phyloP scores from a whole-genome alignment of 2,888 invertebrate species.

The Hyalella azteca region DNA sequence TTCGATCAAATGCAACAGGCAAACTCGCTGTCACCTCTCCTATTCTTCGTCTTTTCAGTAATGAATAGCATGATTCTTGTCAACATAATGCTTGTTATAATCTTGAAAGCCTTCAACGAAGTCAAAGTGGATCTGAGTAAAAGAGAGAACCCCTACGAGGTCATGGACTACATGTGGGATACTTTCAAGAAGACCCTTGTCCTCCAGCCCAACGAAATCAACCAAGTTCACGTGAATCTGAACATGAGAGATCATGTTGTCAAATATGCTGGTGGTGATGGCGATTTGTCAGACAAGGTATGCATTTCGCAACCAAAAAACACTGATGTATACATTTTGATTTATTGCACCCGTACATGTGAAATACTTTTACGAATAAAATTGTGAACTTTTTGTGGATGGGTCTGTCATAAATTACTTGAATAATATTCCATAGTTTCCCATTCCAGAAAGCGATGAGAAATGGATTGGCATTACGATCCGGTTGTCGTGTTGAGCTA shows the following conservation, averaged over 20 bases:
- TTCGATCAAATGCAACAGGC: conserved; percentile 62
- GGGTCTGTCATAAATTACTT: too few species aligned
- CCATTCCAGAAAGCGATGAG: too few species aligned
- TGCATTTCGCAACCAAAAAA: too few species aligned
- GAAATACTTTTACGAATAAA: too few species aligned
- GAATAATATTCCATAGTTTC: too few species aligned
- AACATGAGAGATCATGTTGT: not conserved
- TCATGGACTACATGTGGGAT: conserved; percentile 47
- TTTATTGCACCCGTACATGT: too few species aligned
- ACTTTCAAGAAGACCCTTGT: conserved; percentile 18
- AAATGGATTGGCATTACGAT: too few species aligned
- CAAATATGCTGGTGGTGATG: not conserved
- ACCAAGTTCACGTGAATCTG: not conserved
- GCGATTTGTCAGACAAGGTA: conserved; percentile 17
- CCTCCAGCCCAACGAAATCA: conserved; percentile 20
- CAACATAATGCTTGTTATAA: conserved; percentile 60
- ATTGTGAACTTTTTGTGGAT: too few species aligned
- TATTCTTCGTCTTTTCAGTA: conserved; percentile 63
- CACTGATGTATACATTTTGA: too few species aligned
- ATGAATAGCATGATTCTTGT: conserved; percentile 63
- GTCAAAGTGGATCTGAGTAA: conserved; percentile 46
- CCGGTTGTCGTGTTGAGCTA: too few species aligned
- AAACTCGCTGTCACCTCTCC: conserved; percentile 60
- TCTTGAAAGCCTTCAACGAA: conserved; percentile 48
- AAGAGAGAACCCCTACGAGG: conserved; percentile 46